These are phyloP conservation scores for Athalia rosae DNA, from an alignment of 2,888 invertebrate species.

Conservation along the genomic window DNA sequence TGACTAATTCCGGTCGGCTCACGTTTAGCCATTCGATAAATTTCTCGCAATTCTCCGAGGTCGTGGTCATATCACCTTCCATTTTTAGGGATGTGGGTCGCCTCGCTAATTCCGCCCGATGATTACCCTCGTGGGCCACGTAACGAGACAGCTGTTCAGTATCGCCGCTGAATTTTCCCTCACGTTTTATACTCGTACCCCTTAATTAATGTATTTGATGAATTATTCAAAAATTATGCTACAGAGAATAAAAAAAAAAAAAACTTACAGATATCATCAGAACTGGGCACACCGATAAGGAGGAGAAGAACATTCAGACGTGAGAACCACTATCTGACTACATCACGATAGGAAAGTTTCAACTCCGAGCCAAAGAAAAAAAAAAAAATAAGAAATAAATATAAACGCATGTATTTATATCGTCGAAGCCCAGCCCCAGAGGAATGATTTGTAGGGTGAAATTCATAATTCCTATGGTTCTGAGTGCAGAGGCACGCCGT, in stretches of 20 bases:
- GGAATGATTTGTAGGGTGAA: slow-evolving; percentile 24
- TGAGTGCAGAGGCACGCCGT: slow-evolving; percentile 14
- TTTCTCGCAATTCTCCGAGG: slow-evolving; percentile 75
- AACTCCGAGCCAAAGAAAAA: neutral
- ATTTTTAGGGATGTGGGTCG: slow-evolving; percentile 74
- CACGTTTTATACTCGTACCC: slow-evolving; percentile 61
- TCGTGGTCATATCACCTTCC: slow-evolving; percentile 74
- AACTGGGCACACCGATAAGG: no score
- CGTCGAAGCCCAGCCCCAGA: neutral
- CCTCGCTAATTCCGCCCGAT: slow-evolving; percentile 72
- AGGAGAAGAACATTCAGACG: no score
- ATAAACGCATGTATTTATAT: neutral
- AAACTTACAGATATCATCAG: neutral
- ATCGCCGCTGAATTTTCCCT: slow-evolving; percentile 65
- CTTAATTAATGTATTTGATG: slow-evolving; percentile 51
- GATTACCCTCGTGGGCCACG: slow-evolving; percentile 72
- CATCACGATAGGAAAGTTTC: no score
- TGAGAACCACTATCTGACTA: no score
- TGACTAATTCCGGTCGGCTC: slow-evolving; percentile 72
- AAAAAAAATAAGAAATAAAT: neutral
- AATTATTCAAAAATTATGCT: neutral
- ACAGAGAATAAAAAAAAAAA: neutral
- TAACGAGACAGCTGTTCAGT: slow-evolving; percentile 74
- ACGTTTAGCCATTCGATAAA: slow-evolving; percentile 68
- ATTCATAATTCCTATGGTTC: slow-evolving; percentile 30